phyloP scores from a whole-genome alignment of 2,888 invertebrate genomes.

The Myathropa florea region DNA sequence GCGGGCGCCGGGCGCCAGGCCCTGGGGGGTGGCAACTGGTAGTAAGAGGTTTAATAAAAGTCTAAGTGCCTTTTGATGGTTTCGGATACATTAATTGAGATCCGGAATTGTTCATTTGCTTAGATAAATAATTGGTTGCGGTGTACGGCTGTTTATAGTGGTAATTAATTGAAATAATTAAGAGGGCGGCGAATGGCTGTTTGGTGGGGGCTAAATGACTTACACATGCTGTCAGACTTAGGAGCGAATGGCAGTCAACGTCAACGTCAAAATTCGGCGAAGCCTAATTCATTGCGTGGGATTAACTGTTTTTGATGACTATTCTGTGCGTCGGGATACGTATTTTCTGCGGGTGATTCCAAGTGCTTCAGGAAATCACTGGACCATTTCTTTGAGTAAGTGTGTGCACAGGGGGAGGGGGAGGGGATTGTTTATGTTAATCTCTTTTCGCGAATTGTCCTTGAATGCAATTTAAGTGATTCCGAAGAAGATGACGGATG shows the following conservation, averaged over 20 bases:
- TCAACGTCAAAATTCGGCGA: neutral
- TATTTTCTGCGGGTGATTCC: neutral
- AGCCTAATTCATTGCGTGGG: neutral
- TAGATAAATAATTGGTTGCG: constrained; percentile 45
- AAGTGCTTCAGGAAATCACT: neutral
- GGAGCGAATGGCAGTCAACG: too few relatives aligned
- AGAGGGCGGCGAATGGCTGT: neutral
- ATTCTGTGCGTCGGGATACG: neutral
- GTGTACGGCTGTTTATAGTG: constrained; percentile 13
- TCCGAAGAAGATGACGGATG: neutral
- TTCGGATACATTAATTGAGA: constrained; percentile 49
- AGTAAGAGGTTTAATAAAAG: constrained; percentile 29
- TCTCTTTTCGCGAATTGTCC: neutral
- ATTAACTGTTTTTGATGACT: neutral
- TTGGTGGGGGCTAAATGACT: neutral
- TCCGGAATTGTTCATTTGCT: constrained; percentile 36
- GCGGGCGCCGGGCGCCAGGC: neutral
- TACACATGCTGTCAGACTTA: constrained; percentile 16
- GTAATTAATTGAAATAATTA: constrained; percentile 38
- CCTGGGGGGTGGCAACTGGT: neutral
- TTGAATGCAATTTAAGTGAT: neutral
- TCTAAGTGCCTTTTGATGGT: constrained; percentile 38
- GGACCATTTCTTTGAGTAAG: neutral
- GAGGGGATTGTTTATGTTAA: neutral
- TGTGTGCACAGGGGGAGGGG: neutral